A percentile compares a stretch with the other conserved stretches of the same genome.
These are phyloP conservation scores for Saguinus imperator DNA, from an alignment of 2,113 vertebrate species.

Conservation along the genomic window DNA sequence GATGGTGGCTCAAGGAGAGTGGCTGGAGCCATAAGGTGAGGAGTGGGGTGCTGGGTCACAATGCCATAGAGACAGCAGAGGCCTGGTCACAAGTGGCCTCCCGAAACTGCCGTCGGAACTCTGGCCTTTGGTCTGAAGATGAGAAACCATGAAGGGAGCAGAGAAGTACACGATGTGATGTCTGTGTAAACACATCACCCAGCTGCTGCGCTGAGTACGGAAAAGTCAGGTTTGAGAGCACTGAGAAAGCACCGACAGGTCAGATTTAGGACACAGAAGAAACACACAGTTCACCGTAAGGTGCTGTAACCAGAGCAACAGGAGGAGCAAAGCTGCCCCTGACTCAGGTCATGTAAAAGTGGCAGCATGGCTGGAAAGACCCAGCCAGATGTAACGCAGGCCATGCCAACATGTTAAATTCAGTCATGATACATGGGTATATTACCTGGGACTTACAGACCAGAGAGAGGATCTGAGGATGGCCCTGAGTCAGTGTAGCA, in stretches of 20 bases:
- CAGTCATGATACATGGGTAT: accelerated
- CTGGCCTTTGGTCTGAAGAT: background rate
- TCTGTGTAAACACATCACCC: background rate
- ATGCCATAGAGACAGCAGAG: background rate
- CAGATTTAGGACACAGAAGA: background rate
- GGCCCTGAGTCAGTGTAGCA: accelerated
- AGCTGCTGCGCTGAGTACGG: background rate
- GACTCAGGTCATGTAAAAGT: background rate
- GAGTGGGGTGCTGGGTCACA: background rate
- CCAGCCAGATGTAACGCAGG: background rate
- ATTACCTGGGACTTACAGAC: too few relatives aligned
- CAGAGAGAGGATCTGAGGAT: background rate
- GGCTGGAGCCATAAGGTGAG: background rate
- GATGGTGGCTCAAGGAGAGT: background rate
- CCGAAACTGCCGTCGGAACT: background rate
- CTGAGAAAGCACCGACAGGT: background rate
- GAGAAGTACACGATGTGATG: background rate
- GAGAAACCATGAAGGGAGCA: background rate
- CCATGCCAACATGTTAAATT: accelerated
- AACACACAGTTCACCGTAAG: background rate
- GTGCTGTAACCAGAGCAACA: background rate
- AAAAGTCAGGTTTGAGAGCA: background rate
- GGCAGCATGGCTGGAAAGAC: background rate
- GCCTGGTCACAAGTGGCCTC: background rate
- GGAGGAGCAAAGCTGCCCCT: background rate